These are phyloP conservation scores for Tachyglossus aculeatus DNA, from an alignment of 2,797 vertebrate genomes.

Conservation along the genomic window DNA sequence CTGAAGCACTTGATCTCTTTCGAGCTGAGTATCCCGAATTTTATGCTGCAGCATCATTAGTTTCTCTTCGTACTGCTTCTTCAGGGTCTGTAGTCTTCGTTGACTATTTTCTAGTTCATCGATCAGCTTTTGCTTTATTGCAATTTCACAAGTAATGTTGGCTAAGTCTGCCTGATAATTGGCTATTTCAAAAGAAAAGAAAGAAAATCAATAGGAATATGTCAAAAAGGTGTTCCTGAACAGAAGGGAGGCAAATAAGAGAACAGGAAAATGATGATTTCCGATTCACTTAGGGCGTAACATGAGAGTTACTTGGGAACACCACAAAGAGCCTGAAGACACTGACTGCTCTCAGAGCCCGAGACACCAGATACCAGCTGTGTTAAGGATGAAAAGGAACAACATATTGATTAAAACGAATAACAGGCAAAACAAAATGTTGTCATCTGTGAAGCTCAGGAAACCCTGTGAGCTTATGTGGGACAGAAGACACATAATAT, in stretches of 20 bases:
- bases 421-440: not conserved
- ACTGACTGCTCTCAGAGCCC: not conserved
- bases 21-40: constrained; percentile 94
- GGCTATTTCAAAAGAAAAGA: constrained; percentile 71
- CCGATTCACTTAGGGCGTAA: not conserved
- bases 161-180: constrained; percentile 93
- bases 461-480: not conserved
- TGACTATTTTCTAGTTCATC: constrained; percentile 98
- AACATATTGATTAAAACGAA: not conserved
- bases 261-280: not conserved
- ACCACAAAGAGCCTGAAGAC: not conserved
- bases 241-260: not conserved
- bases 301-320: not conserved
- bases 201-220: constrained; percentile 1
- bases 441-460: not conserved
- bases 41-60: constrained; percentile 94
- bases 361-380: not conserved
- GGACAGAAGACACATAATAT: not conserved
- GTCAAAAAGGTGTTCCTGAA: not conserved
- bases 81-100: constrained; percentile 90
- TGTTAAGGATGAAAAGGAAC: not conserved
- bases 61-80: constrained; percentile 96
- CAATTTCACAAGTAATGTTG: constrained; percentile 98
- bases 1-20: constrained; percentile 95
- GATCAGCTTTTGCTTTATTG: constrained; percentile 97